phyloP scores from a whole-genome alignment of 2,797 vertebrate species.

The Aotus griseimembra region DNA sequence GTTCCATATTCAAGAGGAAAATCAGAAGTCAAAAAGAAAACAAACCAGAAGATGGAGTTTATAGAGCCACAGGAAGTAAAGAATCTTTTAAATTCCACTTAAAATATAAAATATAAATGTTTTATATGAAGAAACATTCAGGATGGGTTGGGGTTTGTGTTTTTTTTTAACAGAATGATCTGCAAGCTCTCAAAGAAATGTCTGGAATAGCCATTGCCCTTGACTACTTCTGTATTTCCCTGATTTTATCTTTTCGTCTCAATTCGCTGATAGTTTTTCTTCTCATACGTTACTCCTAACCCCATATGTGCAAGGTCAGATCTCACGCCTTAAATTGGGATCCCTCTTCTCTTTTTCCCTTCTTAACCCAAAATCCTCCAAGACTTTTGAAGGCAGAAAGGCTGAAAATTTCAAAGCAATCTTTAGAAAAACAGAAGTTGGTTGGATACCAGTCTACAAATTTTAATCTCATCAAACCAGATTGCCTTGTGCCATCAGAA shows the following conservation, averaged over 20 bases:
- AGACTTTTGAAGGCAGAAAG: slow-evolving; percentile 41
- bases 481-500: slow-evolving; percentile 46
- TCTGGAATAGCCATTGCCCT: background rate
- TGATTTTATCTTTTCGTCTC: background rate
- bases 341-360: background rate
- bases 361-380: background rate
- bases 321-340: background rate
- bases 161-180: background rate
- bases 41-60: background rate
- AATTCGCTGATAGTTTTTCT: background rate
- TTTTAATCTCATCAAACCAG: slow-evolving; percentile 51
- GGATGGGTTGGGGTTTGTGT: background rate
- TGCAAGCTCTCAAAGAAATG: background rate
- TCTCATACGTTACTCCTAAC: background rate
- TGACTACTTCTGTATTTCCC: background rate
- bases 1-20: background rate
- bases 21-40: background rate
- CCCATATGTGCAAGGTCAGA: background rate
- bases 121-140: background rate
- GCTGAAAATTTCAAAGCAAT: slow-evolving; percentile 15
- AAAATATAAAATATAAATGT: background rate
- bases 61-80: background rate
- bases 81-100: background rate
- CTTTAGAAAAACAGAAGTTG: slow-evolving; percentile 35
- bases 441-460: slow-evolving; percentile 8